Conservation (phyloP, 2,888 invertebrate genomes). For the Hetaerina titia region DNA sequence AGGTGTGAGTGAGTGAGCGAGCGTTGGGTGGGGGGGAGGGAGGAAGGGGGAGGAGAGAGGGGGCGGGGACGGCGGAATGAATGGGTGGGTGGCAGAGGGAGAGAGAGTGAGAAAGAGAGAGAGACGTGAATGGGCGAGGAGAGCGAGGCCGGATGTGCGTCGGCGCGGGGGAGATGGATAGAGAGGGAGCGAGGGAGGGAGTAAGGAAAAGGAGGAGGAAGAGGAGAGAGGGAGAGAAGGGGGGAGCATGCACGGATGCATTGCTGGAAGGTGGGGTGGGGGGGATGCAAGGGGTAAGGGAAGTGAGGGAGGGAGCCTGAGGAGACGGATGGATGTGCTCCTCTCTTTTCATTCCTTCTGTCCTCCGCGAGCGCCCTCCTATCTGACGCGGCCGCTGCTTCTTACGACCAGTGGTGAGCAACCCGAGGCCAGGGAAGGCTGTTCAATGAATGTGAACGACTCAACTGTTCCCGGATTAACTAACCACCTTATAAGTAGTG, state of each 20-base stretch:
- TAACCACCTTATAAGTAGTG: too few species aligned
- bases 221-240: slow-evolving; percentile 26
- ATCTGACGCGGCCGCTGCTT: too few species aligned
- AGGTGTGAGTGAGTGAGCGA: slow-evolving; percentile 32
- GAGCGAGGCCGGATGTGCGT: slow-evolving; percentile 56
- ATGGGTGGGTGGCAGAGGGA: neutral
- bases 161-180: slow-evolving; percentile 34
- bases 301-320: neutral
- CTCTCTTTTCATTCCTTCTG: too few species aligned
- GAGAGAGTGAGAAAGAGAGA: slow-evolving; percentile 12
- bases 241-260: neutral
- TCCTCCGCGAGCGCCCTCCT: too few species aligned
- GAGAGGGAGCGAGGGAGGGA: neutral
- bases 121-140: slow-evolving; percentile 50
- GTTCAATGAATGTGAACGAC: too few species aligned
- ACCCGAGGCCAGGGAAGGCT: too few species aligned
- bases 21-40: slow-evolving; percentile 25
- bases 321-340: neutral
- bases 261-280: neutral
- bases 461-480: too few species aligned
- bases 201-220: neutral
- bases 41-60: neutral
- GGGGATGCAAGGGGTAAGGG: neutral
- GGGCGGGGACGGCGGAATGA: neutral
- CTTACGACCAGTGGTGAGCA: too few species aligned